A percentile compares a stretch with the other conserved stretches of the same genome.
Evolutionary conservation across 2,797 vertebrate species (phyloP).

Genomic region (Stomatorhinus walkeri): DNA sequence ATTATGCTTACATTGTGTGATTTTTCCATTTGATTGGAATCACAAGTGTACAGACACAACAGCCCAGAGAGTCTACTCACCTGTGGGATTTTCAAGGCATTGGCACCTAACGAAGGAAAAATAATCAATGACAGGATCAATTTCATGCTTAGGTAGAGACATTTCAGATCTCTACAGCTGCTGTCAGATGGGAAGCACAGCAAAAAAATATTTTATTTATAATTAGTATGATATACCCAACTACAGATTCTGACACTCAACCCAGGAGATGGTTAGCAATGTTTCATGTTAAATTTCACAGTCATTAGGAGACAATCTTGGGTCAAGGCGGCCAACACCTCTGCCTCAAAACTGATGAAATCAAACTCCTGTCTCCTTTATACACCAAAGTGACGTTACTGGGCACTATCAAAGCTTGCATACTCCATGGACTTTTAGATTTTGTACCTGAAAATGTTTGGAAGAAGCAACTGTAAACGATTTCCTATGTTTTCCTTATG

Average conservation of each 20-base stretch:
- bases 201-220: neutral
- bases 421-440: neutral
- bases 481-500: neutral
- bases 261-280: constrained; percentile 54
- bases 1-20: neutral
- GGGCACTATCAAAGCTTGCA: neutral
- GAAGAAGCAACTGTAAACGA: neutral
- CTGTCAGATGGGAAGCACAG: neutral
- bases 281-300: constrained; percentile 38
- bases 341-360: neutral
- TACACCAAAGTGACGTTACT: neutral
- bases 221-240: neutral
- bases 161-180: neutral
- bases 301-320: constrained; percentile 42
- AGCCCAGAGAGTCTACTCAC: neutral
- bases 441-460: neutral
- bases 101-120: neutral
- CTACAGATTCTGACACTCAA: neutral
- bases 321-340: neutral
- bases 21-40: neutral
- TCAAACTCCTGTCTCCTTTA: neutral
- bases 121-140: neutral
- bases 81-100: neutral
- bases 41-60: neutral
- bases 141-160: neutral